These are phyloP conservation scores for Hirtodrosophila duncani DNA, from an alignment of 2,888 invertebrate genomes.

Conservation along the genomic window DNA sequence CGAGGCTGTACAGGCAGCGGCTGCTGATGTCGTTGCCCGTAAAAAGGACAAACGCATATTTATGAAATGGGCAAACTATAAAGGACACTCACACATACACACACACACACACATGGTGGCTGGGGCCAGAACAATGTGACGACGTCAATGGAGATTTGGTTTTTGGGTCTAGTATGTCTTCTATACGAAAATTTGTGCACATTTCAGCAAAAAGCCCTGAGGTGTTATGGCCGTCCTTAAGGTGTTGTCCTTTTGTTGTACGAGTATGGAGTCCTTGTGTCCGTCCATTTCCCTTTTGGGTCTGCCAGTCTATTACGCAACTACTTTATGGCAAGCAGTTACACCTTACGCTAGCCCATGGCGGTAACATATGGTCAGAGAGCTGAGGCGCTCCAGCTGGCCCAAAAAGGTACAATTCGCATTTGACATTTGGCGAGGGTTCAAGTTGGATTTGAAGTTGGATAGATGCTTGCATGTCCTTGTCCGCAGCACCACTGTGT, in stretches of 20 bases:
- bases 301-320: slow-evolving; percentile 59
- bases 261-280: slow-evolving; percentile 19
- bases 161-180: slow-evolving; percentile 42
- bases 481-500: slow-evolving; percentile 24
- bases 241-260: slow-evolving; percentile 50
- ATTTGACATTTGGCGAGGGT: slow-evolving; percentile 4
- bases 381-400: slow-evolving; percentile 14
- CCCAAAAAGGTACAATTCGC: slow-evolving; percentile 16
- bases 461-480: too few relatives aligned
- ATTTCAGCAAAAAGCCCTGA: slow-evolving; percentile 66
- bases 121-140: slow-evolving; percentile 57
- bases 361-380: slow-evolving; percentile 67
- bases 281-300: slow-evolving; percentile 43
- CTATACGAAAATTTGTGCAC: slow-evolving; percentile 67
- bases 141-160: slow-evolving; percentile 65
- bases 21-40: too few relatives aligned
- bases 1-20: slow-evolving; percentile 10
- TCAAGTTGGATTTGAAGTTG: too few relatives aligned
- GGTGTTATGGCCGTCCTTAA: slow-evolving; percentile 50
- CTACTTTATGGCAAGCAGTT: slow-evolving; percentile 72
- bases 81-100: slow-evolving; percentile 45
- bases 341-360: slow-evolving; percentile 63
- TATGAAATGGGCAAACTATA: slow-evolving; percentile 69
- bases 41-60: slow-evolving; percentile 71
- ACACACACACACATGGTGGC: slow-evolving; percentile 2